Percentiles rank a stretch among this genome's conserved stretches.
phyloP scores from a whole-genome alignment of 2,113 vertebrate genomes.

The Dicerorhinus sumatrensis region DNA sequence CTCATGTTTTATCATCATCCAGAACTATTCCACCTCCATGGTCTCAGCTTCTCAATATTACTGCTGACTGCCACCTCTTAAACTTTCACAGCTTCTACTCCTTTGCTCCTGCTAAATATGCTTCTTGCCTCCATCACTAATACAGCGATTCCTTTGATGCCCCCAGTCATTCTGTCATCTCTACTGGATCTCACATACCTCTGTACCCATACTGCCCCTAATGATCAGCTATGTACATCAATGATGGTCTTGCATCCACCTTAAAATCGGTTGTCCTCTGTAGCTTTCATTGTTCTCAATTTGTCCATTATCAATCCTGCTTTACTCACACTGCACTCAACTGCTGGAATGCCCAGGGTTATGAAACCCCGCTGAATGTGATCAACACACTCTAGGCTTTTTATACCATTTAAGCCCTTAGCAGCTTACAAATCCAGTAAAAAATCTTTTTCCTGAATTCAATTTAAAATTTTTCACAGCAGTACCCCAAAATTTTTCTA shows the following conservation, averaged over 20 bases:
- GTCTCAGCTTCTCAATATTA: neutral
- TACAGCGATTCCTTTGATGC: neutral
- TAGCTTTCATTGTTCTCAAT: neutral
- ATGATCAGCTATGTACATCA: neutral
- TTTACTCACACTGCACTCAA: neutral
- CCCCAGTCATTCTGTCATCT: fast-evolving
- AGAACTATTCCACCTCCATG: neutral
- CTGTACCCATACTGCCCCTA: too few relatives aligned
- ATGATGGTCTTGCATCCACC: neutral
- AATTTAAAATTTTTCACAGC: neutral
- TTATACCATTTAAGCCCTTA: neutral
- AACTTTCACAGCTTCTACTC: neutral
- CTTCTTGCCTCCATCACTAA: neutral
- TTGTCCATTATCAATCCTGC: neutral
- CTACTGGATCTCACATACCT: neutral
- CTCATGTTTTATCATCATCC: neutral
- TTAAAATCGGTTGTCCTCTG: neutral
- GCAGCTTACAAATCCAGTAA: neutral
- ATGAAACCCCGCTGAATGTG: neutral
- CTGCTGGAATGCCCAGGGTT: neutral
- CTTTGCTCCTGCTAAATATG: neutral
- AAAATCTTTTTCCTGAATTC: neutral
- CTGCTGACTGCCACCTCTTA: neutral
- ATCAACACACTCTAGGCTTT: neutral
- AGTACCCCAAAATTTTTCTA: neutral